Percentiles rank a stretch among this genome's conserved stretches.
Evolutionary conservation across 2,888 invertebrate genomes (phyloP).

Genomic region (Carcina quercana): DNA sequence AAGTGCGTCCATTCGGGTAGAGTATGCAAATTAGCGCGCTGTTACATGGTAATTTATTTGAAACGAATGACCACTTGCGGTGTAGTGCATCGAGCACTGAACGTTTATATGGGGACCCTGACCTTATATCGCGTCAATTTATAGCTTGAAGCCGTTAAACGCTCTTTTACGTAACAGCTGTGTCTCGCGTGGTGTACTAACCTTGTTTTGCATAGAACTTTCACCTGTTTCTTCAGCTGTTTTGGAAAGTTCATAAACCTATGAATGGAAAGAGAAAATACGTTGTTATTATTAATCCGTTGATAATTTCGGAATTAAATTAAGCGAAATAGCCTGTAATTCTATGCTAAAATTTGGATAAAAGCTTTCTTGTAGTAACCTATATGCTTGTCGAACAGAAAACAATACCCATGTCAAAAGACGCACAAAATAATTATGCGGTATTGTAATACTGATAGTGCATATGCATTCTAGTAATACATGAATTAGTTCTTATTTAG

Average conservation of each 20-base stretch:
- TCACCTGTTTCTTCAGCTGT: slow-evolving; percentile 42
- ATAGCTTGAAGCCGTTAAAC: slow-evolving; percentile 63
- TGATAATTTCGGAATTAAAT: too few relatives aligned
- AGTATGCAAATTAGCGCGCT: slow-evolving; percentile 72
- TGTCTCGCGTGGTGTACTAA: slow-evolving; percentile 48
- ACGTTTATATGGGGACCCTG: slow-evolving; percentile 70
- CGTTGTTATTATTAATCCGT: too few relatives aligned
- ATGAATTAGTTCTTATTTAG: too few relatives aligned
- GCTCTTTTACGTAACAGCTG: slow-evolving; percentile 67
- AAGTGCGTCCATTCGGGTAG: slow-evolving; percentile 34
- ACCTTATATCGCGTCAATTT: slow-evolving; percentile 72
- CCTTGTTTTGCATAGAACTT: slow-evolving; percentile 55
- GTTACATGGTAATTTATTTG: slow-evolving; percentile 75
- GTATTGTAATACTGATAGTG: too few relatives aligned
- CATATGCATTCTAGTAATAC: too few relatives aligned
- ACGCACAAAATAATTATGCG: too few relatives aligned
- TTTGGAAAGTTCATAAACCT: slow-evolving; percentile 20
- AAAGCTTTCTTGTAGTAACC: too few relatives aligned
- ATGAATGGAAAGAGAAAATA: too few relatives aligned
- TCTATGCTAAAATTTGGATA: too few relatives aligned
- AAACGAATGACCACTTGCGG: slow-evolving; percentile 74
- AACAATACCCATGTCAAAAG: too few relatives aligned
- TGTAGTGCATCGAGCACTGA: slow-evolving; percentile 66
- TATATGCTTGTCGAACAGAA: too few relatives aligned
- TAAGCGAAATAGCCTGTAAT: too few relatives aligned